Base-by-base conservation (phyloP, 2,888 invertebrate genomes). In the Miltochrista miniata region DNA sequence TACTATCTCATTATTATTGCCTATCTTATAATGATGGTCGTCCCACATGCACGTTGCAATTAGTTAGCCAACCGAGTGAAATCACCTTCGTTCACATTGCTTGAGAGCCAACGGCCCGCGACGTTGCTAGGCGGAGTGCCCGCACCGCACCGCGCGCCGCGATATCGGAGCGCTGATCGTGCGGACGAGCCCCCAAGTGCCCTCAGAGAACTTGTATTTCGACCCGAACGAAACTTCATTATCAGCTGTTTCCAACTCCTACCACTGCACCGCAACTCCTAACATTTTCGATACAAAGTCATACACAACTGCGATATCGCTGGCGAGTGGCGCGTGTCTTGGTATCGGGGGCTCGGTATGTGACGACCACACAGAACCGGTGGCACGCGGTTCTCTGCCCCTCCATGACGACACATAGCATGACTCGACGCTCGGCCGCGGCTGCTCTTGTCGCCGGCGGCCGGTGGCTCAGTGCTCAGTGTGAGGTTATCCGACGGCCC, bases 111-210 rank as follows among this genome's bases (percentile, higher is more conserved):
- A 41, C 37, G 7, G 29, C 48, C 54, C 43, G 31, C 33, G 4
- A 31, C 35, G 70, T 74, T 76, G 64, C 68, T 67, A 72, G 55
- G 64, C 54, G 51, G 51, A 52, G 48, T 18, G 24, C 10, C 47
- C 13, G 42, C 44, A 54, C 44, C 43, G 24, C 38, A 24, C 41
- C 33, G 41, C 50, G 51, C 48, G 45, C 47, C 40, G 54, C 43
- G 57, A 51, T 72, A 71, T 75, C 70, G 57, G 57, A 47, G 63
- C 35, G 38, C 51, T 51, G 61, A 64, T 68, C 71, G 74, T 72
- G 66, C 51, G 66, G 60, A 47, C 87, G 76, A 87, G 87, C 85
- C 87, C 82, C 87, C 85, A 68, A 45, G 76, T 87, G 87, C 85
- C 87, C 82, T 86, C 85, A 68, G 45, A 78, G 80, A 82, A 83